Conservation (phyloP, 1,140 invertebrate species). For the Drosophila pallidifrons region DNA sequence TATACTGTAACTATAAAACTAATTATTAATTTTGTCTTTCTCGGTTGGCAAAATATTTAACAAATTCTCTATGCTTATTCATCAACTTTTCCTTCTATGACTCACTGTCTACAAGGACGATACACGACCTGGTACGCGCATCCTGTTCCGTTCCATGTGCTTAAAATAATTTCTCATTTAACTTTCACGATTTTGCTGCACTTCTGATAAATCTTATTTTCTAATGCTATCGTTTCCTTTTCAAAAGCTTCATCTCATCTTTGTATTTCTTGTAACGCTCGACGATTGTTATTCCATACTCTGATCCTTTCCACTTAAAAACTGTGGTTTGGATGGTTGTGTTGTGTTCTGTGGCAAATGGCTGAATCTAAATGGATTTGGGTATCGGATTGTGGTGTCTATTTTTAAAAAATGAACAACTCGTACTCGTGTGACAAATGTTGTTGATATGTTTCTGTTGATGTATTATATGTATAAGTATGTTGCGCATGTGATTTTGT, state of each 20-base stretch:
- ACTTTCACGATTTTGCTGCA: constrained; percentile 31
- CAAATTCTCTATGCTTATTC: constrained; percentile 62
- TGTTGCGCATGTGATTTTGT: constrained; percentile 39
- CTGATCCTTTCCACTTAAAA: constrained; percentile 15
- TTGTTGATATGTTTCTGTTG: constrained; percentile 79
- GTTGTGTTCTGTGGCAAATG: constrained; percentile 6
- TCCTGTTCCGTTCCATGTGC: constrained; percentile 26
- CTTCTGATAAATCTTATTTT: constrained; percentile 34
- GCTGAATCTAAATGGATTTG: constrained; percentile 11
- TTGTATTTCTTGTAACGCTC: constrained; percentile 6
- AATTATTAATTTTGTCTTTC: constrained; percentile 55
- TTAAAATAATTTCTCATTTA: constrained; percentile 48
- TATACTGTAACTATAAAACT: constrained; percentile 59
- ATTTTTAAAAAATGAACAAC: constrained; percentile 51
- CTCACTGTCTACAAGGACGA: constrained; percentile 29
- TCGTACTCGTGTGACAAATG: constrained; percentile 61
- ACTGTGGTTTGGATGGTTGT: constrained; percentile 19
- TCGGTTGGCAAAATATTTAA: constrained; percentile 63
- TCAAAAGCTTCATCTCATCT: constrained; percentile 22
- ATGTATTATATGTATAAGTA: constrained; percentile 52
- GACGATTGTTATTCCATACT: constrained; percentile 13
- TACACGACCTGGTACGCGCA: constrained; percentile 15
- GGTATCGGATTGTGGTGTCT: constrained; percentile 15
- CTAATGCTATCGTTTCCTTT: constrained; percentile 24
- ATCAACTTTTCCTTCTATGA: constrained; percentile 21